Conservation (phyloP, 2,888 invertebrate genomes). For the Sericinus montela region DNA sequence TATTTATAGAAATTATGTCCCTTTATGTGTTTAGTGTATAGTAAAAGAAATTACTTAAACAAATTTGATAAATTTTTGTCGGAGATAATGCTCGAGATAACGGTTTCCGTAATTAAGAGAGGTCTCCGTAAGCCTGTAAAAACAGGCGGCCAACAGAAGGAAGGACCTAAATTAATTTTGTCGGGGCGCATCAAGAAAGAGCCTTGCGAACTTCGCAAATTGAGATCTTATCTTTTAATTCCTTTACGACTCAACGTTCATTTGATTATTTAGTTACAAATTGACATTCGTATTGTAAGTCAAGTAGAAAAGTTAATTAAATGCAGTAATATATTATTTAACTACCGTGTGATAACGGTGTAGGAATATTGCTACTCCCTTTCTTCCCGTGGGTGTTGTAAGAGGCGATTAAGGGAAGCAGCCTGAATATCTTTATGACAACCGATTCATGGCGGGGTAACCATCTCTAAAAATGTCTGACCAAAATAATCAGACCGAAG, state of each 20-base stretch:
- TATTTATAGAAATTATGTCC: neutral
- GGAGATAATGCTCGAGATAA: constrained; percentile 33
- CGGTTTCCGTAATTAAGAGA: constrained; percentile 35
- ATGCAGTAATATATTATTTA: too few species aligned
- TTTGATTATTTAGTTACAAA: constrained; percentile 8
- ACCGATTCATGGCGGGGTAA: too few species aligned
- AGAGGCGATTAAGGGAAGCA: too few species aligned
- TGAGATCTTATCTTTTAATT: constrained; percentile 66
- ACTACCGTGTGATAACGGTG: too few species aligned
- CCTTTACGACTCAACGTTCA: constrained; percentile 32
- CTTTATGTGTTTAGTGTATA: constrained; percentile 4
- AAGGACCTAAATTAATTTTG: constrained; percentile 54
- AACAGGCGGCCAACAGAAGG: constrained; percentile 32
- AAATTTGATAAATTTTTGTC: constrained; percentile 24
- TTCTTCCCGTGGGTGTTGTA: too few species aligned
- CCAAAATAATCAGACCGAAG: too few species aligned
- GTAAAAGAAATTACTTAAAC: constrained; percentile 6
- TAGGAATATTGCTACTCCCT: too few species aligned
- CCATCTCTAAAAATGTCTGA: too few species aligned
- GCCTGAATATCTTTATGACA: too few species aligned
- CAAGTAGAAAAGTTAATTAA: too few species aligned
- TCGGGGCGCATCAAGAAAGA: constrained; percentile 25
- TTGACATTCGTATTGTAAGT: neutral
- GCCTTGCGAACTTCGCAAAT: constrained; percentile 52
- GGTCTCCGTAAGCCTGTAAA: constrained; percentile 33